Conservation (phyloP, 2,113 vertebrate species). For the Hippocampus mohnikei region DNA sequence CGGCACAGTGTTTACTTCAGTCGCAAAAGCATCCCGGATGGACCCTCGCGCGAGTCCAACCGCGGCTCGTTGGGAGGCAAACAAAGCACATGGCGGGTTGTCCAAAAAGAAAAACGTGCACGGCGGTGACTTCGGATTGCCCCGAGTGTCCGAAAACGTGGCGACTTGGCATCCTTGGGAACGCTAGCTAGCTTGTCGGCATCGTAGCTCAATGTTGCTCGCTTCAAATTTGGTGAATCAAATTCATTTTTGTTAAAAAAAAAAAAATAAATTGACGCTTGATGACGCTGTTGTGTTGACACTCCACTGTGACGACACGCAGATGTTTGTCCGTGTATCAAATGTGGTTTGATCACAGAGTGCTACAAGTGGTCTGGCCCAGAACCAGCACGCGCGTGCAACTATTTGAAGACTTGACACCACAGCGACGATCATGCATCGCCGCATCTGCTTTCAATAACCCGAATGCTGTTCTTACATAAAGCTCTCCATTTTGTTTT, state of each 20-base stretch:
- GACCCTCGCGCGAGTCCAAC: too few relatives aligned
- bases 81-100: too few relatives aligned
- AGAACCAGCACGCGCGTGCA: background rate
- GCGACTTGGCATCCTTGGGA: too few relatives aligned
- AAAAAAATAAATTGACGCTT: too few relatives aligned
- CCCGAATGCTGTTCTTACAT: background rate
- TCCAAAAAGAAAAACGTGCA: too few relatives aligned
- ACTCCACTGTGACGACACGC: background rate
- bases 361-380: background rate
- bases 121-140: too few relatives aligned
- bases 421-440: background rate
- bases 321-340: background rate
- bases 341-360: background rate
- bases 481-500: background rate
- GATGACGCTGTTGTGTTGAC: background rate
- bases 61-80: too few relatives aligned
- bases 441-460: conserved; percentile 4
- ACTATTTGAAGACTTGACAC: conserved; percentile 2
- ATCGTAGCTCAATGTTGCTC: too few relatives aligned
- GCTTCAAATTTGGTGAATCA: too few relatives aligned
- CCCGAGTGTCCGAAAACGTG: too few relatives aligned
- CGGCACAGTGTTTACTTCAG: conserved; percentile 39
- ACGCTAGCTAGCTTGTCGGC: too few relatives aligned
- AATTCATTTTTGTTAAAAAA: background rate
- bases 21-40: too few relatives aligned